Evolutionary conservation across 2,113 vertebrate genomes (phyloP).

Genomic region (Podiceps cristatus): DNA sequence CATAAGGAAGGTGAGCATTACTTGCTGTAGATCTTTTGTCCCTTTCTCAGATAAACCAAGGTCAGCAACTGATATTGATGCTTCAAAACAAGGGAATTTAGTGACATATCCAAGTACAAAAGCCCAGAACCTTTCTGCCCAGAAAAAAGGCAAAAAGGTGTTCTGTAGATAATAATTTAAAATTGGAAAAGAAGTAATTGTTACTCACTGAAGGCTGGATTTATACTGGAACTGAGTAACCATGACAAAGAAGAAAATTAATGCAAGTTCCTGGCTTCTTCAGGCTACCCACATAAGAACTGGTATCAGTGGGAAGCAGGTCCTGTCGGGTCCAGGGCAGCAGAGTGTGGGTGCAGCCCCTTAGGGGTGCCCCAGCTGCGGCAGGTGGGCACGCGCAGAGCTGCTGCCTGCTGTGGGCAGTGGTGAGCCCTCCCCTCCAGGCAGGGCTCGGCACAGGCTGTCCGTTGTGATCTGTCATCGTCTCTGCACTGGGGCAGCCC

Average conservation of each 20-base stretch:
- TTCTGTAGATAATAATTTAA: background rate
- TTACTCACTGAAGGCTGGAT: background rate
- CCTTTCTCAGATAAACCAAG: background rate
- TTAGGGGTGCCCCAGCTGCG: background rate
- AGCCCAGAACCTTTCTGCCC: background rate
- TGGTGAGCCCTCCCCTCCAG: background rate
- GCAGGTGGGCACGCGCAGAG: background rate
- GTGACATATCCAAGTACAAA: background rate
- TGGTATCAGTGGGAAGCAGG: background rate
- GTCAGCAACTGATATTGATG: background rate
- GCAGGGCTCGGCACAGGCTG: background rate
- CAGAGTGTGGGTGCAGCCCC: background rate
- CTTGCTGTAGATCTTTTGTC: background rate
- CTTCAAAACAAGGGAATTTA: background rate
- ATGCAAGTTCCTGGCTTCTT: background rate
- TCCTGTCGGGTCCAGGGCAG: background rate
- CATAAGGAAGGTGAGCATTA: background rate
- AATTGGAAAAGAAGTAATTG: background rate
- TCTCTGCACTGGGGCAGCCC: background rate
- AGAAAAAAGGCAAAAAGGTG: background rate
- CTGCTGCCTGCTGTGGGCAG: background rate
- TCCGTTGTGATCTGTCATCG: background rate
- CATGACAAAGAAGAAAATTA: background rate
- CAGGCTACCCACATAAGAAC: background rate
- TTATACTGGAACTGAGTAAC: background rate